Percentiles rank a stretch among this genome's conserved stretches.
Conservation (phyloP, 1,140 invertebrate species). For the Drosophila lowei region DNA sequence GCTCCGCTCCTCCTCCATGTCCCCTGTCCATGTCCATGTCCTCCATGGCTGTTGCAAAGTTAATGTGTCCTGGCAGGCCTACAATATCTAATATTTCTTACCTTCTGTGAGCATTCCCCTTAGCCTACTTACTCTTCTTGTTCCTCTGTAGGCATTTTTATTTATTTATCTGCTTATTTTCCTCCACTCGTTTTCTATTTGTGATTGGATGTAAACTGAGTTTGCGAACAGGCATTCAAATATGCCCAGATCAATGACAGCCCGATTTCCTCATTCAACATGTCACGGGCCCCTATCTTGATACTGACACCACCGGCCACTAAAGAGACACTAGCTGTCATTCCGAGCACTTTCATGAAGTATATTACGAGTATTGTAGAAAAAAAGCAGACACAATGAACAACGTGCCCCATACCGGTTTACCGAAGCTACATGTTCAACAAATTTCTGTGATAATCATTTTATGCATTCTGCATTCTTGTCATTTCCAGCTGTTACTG, state of each 20-base stretch:
- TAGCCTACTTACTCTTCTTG: neutral
- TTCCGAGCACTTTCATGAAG: too few relatives aligned
- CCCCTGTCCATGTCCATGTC: neutral
- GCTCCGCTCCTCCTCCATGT: too few relatives aligned
- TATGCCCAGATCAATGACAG: too few relatives aligned
- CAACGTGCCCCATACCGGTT: too few relatives aligned
- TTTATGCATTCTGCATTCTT: slow-evolving; percentile 50
- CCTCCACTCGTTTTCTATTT: neutral
- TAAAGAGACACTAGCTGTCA: too few relatives aligned
- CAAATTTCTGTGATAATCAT: slow-evolving; percentile 35
- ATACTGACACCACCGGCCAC: too few relatives aligned
- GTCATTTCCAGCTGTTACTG: slow-evolving; percentile 42
- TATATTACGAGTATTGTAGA: too few relatives aligned
- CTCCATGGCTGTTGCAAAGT: slow-evolving; percentile 50
- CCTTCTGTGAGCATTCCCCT: neutral
- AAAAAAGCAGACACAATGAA: neutral
- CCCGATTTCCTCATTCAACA: too few relatives aligned
- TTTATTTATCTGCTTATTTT: neutral
- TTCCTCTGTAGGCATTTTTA: neutral
- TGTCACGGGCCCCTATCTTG: too few relatives aligned
- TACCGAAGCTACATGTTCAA: slow-evolving; percentile 4
- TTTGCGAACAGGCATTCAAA: too few relatives aligned
- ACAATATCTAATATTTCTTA: slow-evolving; percentile 49
- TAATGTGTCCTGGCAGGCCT: slow-evolving; percentile 54
- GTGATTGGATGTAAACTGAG: neutral